Evolutionary conservation across 2,888 invertebrate species (phyloP).

Genomic region (Sesia bembeciformis): DNA sequence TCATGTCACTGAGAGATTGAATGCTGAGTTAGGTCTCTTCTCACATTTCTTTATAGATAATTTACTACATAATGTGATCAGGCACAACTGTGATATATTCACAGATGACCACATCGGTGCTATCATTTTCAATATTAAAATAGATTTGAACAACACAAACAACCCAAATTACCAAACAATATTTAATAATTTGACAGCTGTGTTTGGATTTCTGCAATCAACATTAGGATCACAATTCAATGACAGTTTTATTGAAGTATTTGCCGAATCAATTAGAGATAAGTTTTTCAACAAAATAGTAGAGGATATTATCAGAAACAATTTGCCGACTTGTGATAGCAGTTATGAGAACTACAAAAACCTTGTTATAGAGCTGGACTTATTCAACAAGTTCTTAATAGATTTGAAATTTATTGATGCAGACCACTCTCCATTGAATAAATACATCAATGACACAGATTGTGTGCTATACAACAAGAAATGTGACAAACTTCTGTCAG

Average conservation of each 20-base stretch:
- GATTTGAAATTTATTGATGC: conserved; percentile 59
- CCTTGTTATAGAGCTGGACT: conserved; percentile 53
- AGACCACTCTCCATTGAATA: conserved; percentile 49
- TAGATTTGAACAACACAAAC: conserved; percentile 37
- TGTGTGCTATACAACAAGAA: conserved; percentile 61
- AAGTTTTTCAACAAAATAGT: conserved; percentile 62
- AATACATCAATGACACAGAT: conserved; percentile 58
- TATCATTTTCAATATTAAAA: conserved; percentile 56
- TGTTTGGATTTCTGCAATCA: conserved; percentile 63
- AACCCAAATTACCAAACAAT: conserved; percentile 56
- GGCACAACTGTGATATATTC: conserved; percentile 57
- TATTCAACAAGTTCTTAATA: conserved; percentile 59
- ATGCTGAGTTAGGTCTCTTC: conserved; percentile 54
- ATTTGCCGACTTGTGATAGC: conserved; percentile 55
- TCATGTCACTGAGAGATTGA: conserved; percentile 46
- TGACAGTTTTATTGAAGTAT: conserved; percentile 51
- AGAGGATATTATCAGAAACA: conserved; percentile 55
- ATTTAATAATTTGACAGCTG: conserved; percentile 57
- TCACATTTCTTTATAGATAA: conserved; percentile 60
- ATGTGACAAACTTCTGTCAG: conserved; percentile 55
- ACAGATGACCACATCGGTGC: conserved; percentile 59
- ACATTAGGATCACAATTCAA: conserved; percentile 56
- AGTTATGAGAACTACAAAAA: conserved; percentile 53
- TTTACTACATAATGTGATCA: conserved; percentile 52
- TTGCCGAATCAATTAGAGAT: conserved; percentile 46